Percentiles rank a stretch among this genome's conserved stretches.
Evolutionary conservation across 2,113 vertebrate genomes (phyloP).

Genomic region (Oncorhynchus tshawytscha): DNA sequence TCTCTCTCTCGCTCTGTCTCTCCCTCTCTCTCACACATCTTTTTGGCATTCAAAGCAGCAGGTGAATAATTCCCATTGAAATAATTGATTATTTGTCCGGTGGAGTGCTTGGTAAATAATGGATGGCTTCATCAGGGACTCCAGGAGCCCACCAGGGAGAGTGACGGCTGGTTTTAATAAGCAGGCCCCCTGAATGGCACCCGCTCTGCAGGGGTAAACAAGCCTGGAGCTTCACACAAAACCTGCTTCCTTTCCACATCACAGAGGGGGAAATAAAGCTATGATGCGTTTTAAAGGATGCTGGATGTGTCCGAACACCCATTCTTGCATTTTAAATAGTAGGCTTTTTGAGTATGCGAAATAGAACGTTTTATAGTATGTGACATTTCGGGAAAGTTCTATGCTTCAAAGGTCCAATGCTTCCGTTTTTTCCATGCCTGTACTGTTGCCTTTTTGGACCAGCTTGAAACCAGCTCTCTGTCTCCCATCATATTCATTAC

Average conservation of each 20-base stretch:
- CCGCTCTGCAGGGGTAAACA: constrained; percentile 1
- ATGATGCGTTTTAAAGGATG: background rate
- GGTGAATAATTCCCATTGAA: constrained; percentile 67
- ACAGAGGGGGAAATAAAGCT: constrained; percentile 1
- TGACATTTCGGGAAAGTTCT: too few species aligned
- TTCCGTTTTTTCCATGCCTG: too few species aligned
- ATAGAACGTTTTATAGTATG: too few species aligned
- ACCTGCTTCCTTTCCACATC: background rate
- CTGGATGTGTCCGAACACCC: too few species aligned
- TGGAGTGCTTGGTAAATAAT: constrained; percentile 69
- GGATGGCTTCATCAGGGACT: constrained; percentile 65
- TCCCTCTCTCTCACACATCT: background rate
- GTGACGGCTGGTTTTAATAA: constrained; percentile 49
- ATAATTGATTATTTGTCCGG: constrained; percentile 68
- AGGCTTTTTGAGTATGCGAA: too few species aligned
- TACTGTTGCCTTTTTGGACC: too few species aligned
- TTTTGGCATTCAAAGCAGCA: constrained; percentile 59
- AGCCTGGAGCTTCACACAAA: background rate
- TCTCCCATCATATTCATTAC: too few species aligned
- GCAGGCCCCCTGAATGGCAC: constrained; percentile 16
- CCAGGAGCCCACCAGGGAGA: constrained; percentile 40
- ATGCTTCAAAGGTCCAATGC: too few species aligned
- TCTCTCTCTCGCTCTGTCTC: background rate
- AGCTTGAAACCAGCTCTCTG: too few species aligned
- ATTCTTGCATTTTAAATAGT: too few species aligned